Percentiles rank a stretch among this genome's conserved stretches.
Conservation (phyloP, 2,888 invertebrate species). For the Galeruca laticollis region DNA sequence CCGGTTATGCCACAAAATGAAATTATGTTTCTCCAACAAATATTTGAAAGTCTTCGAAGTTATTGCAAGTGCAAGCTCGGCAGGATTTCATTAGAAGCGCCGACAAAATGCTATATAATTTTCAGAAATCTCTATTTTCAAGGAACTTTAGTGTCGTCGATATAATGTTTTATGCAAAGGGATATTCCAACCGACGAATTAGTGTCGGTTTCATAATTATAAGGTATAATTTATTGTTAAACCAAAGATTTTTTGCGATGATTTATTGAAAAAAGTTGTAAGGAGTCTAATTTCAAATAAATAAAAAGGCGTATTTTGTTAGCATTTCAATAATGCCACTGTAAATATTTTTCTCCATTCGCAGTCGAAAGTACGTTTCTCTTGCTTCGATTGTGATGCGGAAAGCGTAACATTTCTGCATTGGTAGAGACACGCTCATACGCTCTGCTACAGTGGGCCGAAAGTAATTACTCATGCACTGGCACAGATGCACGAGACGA, state of each 20-base stretch:
- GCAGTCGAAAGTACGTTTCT: no score
- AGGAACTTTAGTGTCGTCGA: not conserved
- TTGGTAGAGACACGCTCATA: no score
- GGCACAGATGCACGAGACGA: no score
- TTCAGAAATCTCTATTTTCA: not conserved
- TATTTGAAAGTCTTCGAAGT: slow-evolving; percentile 53
- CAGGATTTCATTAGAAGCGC: slow-evolving; percentile 30
- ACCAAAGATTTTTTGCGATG: not conserved
- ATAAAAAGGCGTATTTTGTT: not conserved
- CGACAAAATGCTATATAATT: no score
- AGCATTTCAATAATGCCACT: no score
- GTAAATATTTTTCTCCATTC: no score
- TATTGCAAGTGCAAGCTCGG: slow-evolving; percentile 49
- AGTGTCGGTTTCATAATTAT: no score
- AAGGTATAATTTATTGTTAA: no score
- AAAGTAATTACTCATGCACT: no score
- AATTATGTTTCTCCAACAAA: slow-evolving; percentile 57
- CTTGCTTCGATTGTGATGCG: no score
- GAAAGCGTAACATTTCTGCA: no score
- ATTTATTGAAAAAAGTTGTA: not conserved
- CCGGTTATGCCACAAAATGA: slow-evolving; percentile 29
- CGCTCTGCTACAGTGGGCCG: no score
- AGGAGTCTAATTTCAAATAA: not conserved
- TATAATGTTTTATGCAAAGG: not conserved
- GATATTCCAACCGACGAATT: not conserved